These are phyloP conservation scores for Resseliella maxima DNA, from an alignment of 2,888 invertebrate species.

Conservation along the genomic window DNA sequence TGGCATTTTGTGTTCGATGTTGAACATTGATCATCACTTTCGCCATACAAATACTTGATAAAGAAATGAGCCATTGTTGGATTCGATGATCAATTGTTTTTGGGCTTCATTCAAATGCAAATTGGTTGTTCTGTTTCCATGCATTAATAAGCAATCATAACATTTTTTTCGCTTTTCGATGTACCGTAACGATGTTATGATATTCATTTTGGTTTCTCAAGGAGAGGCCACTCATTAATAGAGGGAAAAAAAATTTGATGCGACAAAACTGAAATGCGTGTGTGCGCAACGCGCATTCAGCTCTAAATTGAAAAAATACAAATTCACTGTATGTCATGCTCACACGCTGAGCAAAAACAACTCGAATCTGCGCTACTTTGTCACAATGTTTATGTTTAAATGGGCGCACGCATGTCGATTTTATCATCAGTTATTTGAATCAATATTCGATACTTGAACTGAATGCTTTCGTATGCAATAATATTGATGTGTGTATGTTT, in stretches of 20 bases:
- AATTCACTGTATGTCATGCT: not conserved
- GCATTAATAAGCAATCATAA: slow-evolving; percentile 27
- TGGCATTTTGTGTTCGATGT: not conserved
- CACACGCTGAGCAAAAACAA: slow-evolving; percentile 15
- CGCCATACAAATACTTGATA: not conserved
- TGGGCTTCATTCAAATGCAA: slow-evolving; percentile 20
- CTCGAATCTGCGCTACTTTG: slow-evolving; percentile 11
- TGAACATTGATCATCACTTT: not conserved
- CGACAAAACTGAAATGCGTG: not conserved
- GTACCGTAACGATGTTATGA: not conserved
- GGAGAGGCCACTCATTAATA: not conserved
- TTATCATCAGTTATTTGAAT: not conserved
- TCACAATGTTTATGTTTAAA: not conserved
- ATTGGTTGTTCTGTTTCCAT: slow-evolving; percentile 11
- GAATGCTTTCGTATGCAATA: not conserved
- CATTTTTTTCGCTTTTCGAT: not conserved
- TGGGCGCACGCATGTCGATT: slow-evolving; percentile 35
- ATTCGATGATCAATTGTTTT: not conserved
- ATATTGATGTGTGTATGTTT: not conserved
- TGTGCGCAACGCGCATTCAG: not conserved
- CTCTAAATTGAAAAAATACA: not conserved
- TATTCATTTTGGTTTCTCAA: not conserved
- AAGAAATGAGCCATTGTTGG: not conserved
- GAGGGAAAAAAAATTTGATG: slow-evolving; percentile 23
- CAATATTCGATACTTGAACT: not conserved